Conservation (phyloP, 1,140 invertebrate genomes). For the Calliopsis andreniformis region DNA sequence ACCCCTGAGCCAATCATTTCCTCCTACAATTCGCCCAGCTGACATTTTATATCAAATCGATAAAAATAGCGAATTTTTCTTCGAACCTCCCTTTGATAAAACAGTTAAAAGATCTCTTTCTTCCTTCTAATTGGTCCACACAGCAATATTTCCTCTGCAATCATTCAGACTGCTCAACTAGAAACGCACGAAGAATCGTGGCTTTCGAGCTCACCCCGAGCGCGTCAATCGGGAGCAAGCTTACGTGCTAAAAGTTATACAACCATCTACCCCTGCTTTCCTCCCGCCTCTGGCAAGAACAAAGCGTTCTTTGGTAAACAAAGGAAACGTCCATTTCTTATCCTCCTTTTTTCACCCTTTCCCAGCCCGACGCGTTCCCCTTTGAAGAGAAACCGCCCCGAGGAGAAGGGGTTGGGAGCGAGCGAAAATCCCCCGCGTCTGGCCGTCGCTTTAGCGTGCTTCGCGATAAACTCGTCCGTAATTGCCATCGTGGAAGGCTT, state of each 20-base stretch:
- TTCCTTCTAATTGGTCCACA: background rate
- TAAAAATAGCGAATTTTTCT: too few species aligned
- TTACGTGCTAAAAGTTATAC: slow-evolving; percentile 41
- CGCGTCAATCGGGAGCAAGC: slow-evolving; percentile 8
- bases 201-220: background rate
- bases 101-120: too few species aligned
- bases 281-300: background rate
- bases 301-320: slow-evolving; percentile 39
- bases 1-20: too few species aligned
- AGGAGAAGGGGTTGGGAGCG: background rate
- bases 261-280: background rate
- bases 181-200: background rate
- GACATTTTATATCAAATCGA: too few species aligned
- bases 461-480: slow-evolving; percentile 53
- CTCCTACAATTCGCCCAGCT: too few species aligned
- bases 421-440: slow-evolving; percentile 39
- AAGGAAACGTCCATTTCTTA: slow-evolving; percentile 29
- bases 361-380: background rate
- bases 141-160: background rate
- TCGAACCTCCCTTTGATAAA: too few species aligned
- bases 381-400: slow-evolving; percentile 28
- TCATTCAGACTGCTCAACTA: too few species aligned
- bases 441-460: slow-evolving; percentile 4
- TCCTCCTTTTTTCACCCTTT: background rate
- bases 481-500: slow-evolving; percentile 46